Base-by-base conservation (phyloP, 2,113 vertebrate genomes). In the Heptranchias perlo region DNA sequence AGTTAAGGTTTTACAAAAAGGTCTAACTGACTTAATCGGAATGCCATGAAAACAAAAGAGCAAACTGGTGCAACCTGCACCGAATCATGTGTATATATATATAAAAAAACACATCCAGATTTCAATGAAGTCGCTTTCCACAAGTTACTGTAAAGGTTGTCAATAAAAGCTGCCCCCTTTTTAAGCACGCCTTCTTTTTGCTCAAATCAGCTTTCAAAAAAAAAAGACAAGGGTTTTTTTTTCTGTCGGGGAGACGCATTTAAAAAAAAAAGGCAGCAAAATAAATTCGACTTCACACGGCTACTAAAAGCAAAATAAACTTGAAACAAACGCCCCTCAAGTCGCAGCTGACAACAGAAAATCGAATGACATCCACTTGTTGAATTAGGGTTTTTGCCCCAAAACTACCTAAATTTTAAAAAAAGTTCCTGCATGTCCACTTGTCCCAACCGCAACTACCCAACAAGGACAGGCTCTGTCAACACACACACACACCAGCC, bases 1-100 rank as follows among this genome's bases (percentile, higher is more conserved):
- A 52, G 64, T 52, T 67, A 67, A 94, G 93, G 39, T 95, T 95
- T 95, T 25, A 95, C 94, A 95, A 95, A 89, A 95, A 65, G 64
- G 23, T 93, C 58, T 39, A n/a, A 64, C 89, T 93, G 35, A 35
- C 58, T 39, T 62, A 39, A 93, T 93, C 16, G 58, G 54, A 93
- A 93, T 64, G 58, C 58, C 62, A 95, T 61, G 44, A 44, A 94
- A 95, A 67, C 64, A 95, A 47, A 69, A 52, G 44, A 76, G 5
- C 49, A 91, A 52, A 91, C 49, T 10, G 25, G 28, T 35, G 5
- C 49, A 91, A 52, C 58, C 49, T 10, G 25, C 10, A 89, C 87
- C 1, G 8, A 91, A 11, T 54, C 44, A 6, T n/a, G n/a, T n/a
- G n/a, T n/a, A n/a, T n/a, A n/a, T n/a, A n/a, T n/a, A n/a, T 6